Evolutionary conservation across 2,797 vertebrate genomes (phyloP), one percentile per base, ranked within the genome.

Genomic region (Harpagifer antarcticus): DNA sequence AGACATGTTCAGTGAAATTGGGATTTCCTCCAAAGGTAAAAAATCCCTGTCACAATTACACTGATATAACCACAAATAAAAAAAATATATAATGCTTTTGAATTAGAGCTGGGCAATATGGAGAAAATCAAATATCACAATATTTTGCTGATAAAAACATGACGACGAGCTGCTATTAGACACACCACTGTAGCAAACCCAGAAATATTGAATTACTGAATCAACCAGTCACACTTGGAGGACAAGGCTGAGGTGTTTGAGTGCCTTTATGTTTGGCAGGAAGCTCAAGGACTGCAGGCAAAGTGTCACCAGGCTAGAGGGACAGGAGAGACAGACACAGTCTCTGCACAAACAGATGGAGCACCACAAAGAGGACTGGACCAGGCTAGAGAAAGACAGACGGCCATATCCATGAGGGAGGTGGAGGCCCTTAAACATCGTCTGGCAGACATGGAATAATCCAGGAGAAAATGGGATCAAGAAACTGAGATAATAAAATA

Each of bases 181-280:
- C 16, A 5, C 14, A 67, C 37, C 8, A 7, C 45, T 65, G 33
- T 54, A 59, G 52, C 15, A n/a, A 73, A 56, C 31, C 57, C 42
- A 61, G 31, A 59, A 47, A 43, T 37, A 37, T 37, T 37, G 3
- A 61, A 48, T 54, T 20, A 57, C 5, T 68, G 70, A 67, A 45
- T 64, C 63, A 73, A 27, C 19, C 23, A 43, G 55, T 23, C n/a
- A 78, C 64, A 70, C 31, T 53, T 48, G 23, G 13, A 68, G 11
- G 42, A 67, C 59, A 48, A 58, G 47, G 17, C 67, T 61, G 48
- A 72, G 19, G 27, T 60, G 42, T 45, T 74, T 53, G 59, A 37
- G 31, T 57, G 11, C 14, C 33, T 55, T 49, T 33, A 56, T 60
- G 31, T 48, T 72, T 42, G 56, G 33, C 31, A 19, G 44, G 9